phyloP scores from a whole-genome alignment of 2,113 vertebrate species.

The Parus major region DNA sequence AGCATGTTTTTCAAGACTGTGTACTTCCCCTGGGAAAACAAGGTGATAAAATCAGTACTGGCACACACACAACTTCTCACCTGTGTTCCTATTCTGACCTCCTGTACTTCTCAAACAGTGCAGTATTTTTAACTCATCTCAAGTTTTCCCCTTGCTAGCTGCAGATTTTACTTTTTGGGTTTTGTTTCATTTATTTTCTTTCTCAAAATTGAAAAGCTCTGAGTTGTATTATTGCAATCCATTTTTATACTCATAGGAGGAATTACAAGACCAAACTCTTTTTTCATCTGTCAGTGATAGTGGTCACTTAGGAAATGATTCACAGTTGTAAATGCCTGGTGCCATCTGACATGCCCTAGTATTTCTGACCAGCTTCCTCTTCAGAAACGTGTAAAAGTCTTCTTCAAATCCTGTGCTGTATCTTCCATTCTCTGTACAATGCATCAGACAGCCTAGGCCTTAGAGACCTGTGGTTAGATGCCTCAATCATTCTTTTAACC shows the following conservation, averaged over 20 bases:
- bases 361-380: not conserved
- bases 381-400: not conserved
- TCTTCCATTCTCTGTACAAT: not conserved
- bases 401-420: not conserved
- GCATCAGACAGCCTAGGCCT: not conserved
- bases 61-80: not conserved
- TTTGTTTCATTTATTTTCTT: not conserved
- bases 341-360: not conserved
- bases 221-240: not conserved
- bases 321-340: not conserved
- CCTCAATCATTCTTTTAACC: not conserved
- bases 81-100: not conserved
- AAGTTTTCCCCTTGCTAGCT: not conserved
- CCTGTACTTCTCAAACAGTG: not conserved
- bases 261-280: not conserved
- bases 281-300: not conserved
- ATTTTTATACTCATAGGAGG: not conserved
- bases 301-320: slow-evolving; percentile 8
- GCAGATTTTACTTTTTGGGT: not conserved
- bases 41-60: not conserved
- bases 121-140: not conserved
- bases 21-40: not conserved
- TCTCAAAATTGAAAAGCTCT: not conserved
- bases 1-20: not conserved
- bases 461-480: not conserved